Evolutionary conservation across 2,888 invertebrate species (phyloP), one percentile per base, ranked within the genome.

Genomic region (Macrosoma leucophasiata): DNA sequence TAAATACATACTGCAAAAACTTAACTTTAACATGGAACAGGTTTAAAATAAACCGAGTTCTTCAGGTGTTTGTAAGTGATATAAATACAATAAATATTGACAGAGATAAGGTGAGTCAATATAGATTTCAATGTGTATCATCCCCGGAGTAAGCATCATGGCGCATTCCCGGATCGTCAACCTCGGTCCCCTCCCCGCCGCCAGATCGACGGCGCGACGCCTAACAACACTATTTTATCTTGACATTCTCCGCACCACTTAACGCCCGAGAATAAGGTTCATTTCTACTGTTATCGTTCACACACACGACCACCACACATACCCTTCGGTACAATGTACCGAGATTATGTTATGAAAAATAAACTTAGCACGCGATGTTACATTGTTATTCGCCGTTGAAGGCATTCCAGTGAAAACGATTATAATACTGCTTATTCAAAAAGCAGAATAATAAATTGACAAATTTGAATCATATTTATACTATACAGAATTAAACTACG

Each of bases 131-230:
- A 68, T 71, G 64, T 66, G 67, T 64, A 53, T 55, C 57, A 59
- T 50, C 68, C 62, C 66, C 59, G 62, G 64, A 69, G 62, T 55
- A 63, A 64, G 68, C 63, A 60, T n/a, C 62, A 63, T 62, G 65
- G 67, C 65, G 69, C 76, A 74, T 76, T 75, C 77, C 73, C 70
- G 60, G 78, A 77, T 65, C 76, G 72, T 76, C 78, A 78, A 79
- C 79, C 78, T 75, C 73, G 59, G 46, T 39, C 46, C 52, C 53
- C 52, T 58, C 58, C 58, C 59, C 58, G 56, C 54, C 55, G 52
- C 55, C 53, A 51, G 43, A 49, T 55, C 46, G 54, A 48, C 48
- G 33, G 18, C 50, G 49, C n/a, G 49, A 50, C 55, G 52, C 22
- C 34, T 19, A 27, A 27, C 17, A 19, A 36, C 29, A 33, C 51